Conservation (phyloP, 2,888 invertebrate genomes). For the Microctonus brassicae region DNA sequence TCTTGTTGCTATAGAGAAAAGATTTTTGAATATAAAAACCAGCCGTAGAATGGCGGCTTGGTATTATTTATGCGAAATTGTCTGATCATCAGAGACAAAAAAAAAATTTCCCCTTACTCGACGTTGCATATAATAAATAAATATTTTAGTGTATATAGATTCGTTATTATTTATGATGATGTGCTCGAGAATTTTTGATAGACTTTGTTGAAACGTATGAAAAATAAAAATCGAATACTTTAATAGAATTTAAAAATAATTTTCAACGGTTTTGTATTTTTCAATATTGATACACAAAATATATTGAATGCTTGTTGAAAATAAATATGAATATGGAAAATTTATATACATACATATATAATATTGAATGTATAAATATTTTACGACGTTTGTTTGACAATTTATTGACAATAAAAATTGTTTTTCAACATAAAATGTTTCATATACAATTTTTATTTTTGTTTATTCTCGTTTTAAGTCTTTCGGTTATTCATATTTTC, state of each 20-base stretch:
- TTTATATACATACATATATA: no score
- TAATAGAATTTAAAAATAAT: not conserved
- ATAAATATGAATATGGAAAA: no score
- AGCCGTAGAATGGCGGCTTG: slow-evolving; percentile 39
- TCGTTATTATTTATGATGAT: slow-evolving; percentile 20
- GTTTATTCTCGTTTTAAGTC: not conserved
- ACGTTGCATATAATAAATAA: no score
- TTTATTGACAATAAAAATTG: not conserved
- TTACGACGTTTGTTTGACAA: not conserved
- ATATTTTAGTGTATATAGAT: slow-evolving; percentile 2
- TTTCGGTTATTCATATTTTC: not conserved
- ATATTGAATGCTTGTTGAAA: no score
- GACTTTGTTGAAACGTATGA: not conserved
- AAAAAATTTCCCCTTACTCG: no score
- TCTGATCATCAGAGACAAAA: slow-evolving; percentile 25
- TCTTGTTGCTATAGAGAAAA: slow-evolving; percentile 32
- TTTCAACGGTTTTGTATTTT: not conserved
- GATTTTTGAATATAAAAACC: slow-evolving; percentile 38
- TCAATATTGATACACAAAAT: not conserved
- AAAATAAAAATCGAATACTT: slow-evolving; percentile 6
- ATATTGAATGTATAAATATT: no score
- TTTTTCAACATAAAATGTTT: not conserved
- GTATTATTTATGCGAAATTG: slow-evolving; percentile 24
- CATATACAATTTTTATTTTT: not conserved
- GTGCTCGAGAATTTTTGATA: not conserved